Base-by-base conservation (phyloP, 1,140 invertebrate species). In the Neomicropteryx cornuta region DNA sequence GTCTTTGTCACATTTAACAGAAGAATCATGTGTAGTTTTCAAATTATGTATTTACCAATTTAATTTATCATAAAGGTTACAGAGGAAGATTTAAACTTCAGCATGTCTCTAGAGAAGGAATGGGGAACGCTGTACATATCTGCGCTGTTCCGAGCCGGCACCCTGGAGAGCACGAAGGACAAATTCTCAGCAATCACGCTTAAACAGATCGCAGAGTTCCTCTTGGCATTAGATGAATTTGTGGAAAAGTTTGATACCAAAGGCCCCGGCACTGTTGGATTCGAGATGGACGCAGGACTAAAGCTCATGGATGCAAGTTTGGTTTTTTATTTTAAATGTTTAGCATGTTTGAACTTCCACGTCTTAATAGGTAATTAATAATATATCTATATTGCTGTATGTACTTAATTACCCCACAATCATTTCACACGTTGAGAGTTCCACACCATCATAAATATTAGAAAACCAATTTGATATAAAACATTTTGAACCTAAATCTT, bases 121-220 rank as follows among this genome's bases (percentile, higher is more conserved):
- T 85, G 82, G 83, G 71, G 77, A 36, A 68, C 65, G 5, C 51
- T 83, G 13, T 81, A 80, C 47, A 67, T 77, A 31, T 75, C 72
- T 2, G 75, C 78, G 0, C 49, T 85, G 8, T 81, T 76, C 54
- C 68, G 82, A 39, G 68, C 70, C 10, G 74, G 73, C 32, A 80
- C 76, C 5, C 55, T 86, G 24, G 75, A 84, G 46, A 71, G 73
- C 38, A 83, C 81, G 5, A 83, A 79, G 48, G 76, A 79, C 20
- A 76, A 82, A 49, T 95, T 92, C 59, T 83, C 82, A 13, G 75
- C 83, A 44, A 62, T 86, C 47, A 87, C 82, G 19, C 54, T 76
- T 18, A 58, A 70, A 0, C 76, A 89, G 57, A 86, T 91, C 44
- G 60, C 71, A 11, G 71, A 75, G 8, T 92, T 91, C 65, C 61